Base-by-base conservation (phyloP, 1,140 invertebrate species). In the Habropoda laboriosa region DNA sequence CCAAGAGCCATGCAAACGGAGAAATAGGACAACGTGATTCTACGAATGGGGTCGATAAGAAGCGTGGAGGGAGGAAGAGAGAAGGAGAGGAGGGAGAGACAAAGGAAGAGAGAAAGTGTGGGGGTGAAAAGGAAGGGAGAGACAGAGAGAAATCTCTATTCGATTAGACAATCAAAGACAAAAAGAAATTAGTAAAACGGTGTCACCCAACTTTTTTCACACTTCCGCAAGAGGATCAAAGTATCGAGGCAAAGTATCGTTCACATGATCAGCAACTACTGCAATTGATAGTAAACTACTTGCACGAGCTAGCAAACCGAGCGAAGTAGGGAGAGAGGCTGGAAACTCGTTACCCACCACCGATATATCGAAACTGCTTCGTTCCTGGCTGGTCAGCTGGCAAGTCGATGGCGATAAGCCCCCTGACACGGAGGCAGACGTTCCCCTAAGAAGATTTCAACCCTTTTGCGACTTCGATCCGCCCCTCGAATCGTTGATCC, bases 391-490 rank as follows among this genome's bases (percentile, higher is more conserved):
- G 12, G 16, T 24, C 24, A 40, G 21, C 40, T 18, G 13, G n/a
- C 38, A 1, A 53, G 24, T 45, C 38, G 74, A 77, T 77, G 53
- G 38, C 53, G 63, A 68, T 58, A 70, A 77, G 53, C 53, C 38
- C 21, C 4, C 47, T 1, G 4, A 30, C 12, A 38, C 57, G 30
- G 49, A 30, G 21, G 13, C 58, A 57, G 61, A 35, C 49, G 38
- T n/a, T 7, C 42, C 30, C 64, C 16, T 47, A 58, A 67, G 64
- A 58, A 67, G 63, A 77, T 58, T 57, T 42, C 12, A 76, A 35
- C 51, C n/a, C 18, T 66, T 55, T 35, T 27, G 30, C n/a, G n/a
- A 57, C 49, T 35, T 8, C 21, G 49, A 76, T 67, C 27, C 61
- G n/a, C 40, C 16, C 21, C 6, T 30, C 55, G 10, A 72, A 58